Evolutionary conservation across 1,140 invertebrate genomes (phyloP).

Genomic region (Phenacoccus solenopsis): DNA sequence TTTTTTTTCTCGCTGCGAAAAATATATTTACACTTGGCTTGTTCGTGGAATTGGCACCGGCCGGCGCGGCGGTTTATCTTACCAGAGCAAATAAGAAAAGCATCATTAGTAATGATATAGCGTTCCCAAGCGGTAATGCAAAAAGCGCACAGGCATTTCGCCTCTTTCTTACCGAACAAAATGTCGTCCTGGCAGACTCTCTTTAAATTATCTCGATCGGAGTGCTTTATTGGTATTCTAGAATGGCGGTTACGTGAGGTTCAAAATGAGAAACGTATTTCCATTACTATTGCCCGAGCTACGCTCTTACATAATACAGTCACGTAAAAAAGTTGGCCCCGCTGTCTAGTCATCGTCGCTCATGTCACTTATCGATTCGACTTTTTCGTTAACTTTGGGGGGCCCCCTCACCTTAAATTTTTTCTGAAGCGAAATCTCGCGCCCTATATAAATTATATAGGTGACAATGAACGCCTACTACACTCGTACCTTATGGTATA

Average conservation of each 20-base stretch:
- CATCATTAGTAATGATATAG: constrained; percentile 14
- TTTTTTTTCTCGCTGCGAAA: no score
- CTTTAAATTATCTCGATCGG: constrained; percentile 14
- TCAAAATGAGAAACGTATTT: constrained; percentile 17
- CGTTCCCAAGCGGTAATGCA: constrained; percentile 14
- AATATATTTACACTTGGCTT: not conserved
- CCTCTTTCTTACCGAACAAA: constrained; percentile 8
- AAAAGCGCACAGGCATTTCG: constrained; percentile 8
- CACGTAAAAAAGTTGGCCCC: constrained; percentile 10
- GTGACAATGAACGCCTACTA: no score
- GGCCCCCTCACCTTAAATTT: no score
- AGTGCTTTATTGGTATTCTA: constrained; percentile 12
- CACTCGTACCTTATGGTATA: no score
- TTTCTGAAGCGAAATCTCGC: no score
- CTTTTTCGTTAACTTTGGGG: no score
- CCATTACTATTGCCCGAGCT: not conserved
- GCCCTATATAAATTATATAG: no score
- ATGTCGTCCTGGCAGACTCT: constrained; percentile 1
- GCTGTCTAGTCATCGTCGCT: not conserved
- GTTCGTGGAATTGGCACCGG: constrained; percentile 4
- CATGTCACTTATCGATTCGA: not conserved
- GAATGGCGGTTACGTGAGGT: constrained; percentile 10
- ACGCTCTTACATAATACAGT: not conserved
- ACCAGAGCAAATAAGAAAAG: not conserved
- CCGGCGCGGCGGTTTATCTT: not conserved